phyloP scores from a whole-genome alignment of 2,797 vertebrate species.

The Amniataba percoides region DNA sequence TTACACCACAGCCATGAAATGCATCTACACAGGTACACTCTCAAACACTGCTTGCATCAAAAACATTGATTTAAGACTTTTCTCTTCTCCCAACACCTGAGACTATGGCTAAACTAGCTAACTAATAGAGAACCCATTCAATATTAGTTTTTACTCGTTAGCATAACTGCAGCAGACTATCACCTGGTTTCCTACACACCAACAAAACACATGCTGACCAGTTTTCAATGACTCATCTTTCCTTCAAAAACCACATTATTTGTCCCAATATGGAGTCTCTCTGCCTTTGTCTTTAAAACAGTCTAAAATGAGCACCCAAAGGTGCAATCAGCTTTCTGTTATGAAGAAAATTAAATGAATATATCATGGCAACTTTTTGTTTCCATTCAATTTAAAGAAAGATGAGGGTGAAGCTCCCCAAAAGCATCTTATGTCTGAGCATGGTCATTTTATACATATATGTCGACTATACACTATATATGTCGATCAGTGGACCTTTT shows the following conservation, averaged over 20 bases:
- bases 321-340: neutral
- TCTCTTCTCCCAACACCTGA: slow-evolving; percentile 69
- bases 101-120: slow-evolving; percentile 67
- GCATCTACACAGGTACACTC: slow-evolving; percentile 21
- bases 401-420: neutral
- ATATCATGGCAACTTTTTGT: neutral
- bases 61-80: slow-evolving; percentile 55
- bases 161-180: slow-evolving; percentile 36
- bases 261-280: neutral
- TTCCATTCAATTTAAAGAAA: neutral
- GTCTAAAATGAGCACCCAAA: slow-evolving; percentile 1
- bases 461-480: neutral
- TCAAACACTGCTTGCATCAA: slow-evolving; percentile 45
- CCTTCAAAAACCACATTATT: slow-evolving; percentile 6
- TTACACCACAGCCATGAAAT: slow-evolving; percentile 27
- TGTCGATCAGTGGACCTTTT: neutral
- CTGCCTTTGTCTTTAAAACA: neutral
- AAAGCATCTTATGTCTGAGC: slow-evolving; percentile 27
- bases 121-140: slow-evolving; percentile 51
- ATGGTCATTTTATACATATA: neutral
- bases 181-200: slow-evolving; percentile 50
- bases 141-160: slow-evolving; percentile 41
- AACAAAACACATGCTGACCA: slow-evolving; percentile 1
- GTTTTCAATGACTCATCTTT: neutral
- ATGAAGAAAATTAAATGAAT: neutral